Percentiles rank a stretch among this genome's conserved stretches.
These are phyloP conservation scores for Onthophagus sagittarius DNA, from an alignment of 2,888 invertebrate genomes.

Conservation along the genomic window DNA sequence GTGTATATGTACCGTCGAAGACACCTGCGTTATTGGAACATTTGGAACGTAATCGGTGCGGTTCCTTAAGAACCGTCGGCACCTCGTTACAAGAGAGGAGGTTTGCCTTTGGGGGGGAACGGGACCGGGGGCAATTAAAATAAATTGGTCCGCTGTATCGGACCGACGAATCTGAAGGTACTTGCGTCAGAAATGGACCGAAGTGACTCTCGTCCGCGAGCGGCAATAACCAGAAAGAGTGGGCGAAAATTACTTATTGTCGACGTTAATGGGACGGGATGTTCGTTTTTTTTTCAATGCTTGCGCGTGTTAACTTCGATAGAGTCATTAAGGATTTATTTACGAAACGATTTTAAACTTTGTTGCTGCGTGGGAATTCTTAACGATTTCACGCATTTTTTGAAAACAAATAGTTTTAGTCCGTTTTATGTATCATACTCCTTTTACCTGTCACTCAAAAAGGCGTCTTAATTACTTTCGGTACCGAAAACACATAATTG, in stretches of 20 bases:
- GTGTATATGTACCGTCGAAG: background rate
- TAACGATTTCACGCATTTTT: background rate
- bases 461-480: background rate
- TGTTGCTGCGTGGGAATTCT: background rate
- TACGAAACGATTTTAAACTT: background rate
- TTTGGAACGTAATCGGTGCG: background rate
- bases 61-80: background rate
- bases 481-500: background rate
- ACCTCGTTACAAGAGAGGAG: background rate
- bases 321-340: background rate
- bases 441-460: background rate
- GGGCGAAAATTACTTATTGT: background rate
- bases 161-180: background rate
- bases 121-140: constrained; percentile 11
- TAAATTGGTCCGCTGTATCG: constrained; percentile 10
- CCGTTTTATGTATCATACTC: no score
- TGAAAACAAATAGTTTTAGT: no score
- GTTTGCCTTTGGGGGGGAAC: constrained; percentile 3
- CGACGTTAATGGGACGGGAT: constrained; percentile 1
- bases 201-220: background rate
- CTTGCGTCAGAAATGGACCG: background rate
- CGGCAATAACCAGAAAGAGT: background rate
- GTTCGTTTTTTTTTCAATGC: background rate
- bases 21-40: background rate
- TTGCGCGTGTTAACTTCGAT: background rate